These are phyloP conservation scores for Crenuchus spilurus DNA, from an alignment of 2,797 vertebrate genomes.

Conservation along the genomic window DNA sequence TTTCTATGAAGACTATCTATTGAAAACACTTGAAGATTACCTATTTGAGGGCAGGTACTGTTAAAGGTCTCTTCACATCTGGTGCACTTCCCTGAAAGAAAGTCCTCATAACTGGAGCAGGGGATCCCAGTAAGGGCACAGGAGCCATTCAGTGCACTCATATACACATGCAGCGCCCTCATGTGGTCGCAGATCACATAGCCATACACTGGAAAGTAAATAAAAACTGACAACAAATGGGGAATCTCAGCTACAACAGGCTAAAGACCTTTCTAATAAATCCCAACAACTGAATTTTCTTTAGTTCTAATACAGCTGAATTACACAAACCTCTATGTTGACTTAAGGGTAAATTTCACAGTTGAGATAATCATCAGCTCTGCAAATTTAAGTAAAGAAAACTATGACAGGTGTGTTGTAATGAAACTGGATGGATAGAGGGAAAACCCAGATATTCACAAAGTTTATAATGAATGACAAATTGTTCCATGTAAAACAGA, in stretches of 20 bases:
- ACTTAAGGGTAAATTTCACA: too few species aligned
- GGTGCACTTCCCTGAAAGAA: constrained; percentile 82
- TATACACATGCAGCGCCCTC: constrained; percentile 91
- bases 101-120: constrained; percentile 83
- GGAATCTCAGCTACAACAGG: constrained; percentile 34
- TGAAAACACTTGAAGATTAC: constrained; percentile 64
- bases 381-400: too few species aligned
- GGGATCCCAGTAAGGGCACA: constrained; percentile 85
- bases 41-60: constrained; percentile 87
- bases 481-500: too few species aligned
- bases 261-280: too few species aligned
- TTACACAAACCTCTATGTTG: too few species aligned
- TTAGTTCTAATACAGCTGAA: not conserved
- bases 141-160: constrained; percentile 82
- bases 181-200: constrained; percentile 96
- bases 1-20: not conserved
- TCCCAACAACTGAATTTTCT: not conserved
- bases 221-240: constrained; percentile 66
- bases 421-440: too few species aligned
- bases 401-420: too few species aligned
- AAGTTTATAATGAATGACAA: too few species aligned
- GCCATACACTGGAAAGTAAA: constrained; percentile 83
- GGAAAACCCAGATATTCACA: too few species aligned
- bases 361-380: too few species aligned
- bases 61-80: constrained; percentile 76